Base-by-base conservation (phyloP, 2,113 vertebrate species). In the Hiodon tergisus region DNA sequence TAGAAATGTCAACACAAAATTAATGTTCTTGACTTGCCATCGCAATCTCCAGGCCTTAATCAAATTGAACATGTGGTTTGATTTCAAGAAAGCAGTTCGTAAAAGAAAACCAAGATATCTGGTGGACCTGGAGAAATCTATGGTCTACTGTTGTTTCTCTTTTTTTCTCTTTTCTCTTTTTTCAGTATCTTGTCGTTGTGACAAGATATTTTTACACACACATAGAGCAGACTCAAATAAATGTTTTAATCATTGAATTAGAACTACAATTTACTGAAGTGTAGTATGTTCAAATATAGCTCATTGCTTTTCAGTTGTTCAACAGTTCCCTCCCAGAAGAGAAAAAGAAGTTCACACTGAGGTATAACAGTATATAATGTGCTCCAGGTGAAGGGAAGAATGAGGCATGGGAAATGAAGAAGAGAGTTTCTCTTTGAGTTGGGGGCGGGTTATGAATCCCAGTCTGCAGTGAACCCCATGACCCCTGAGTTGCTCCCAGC, bases 401-500 rank as follows among this genome's bases (percentile, higher is more conserved):
- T 74, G 14, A 17, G 75, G 66, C 71, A 81, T 82, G 76, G 82
- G 76, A 81, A 88, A 84, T 83, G 74, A 72, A 79, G 72, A 81
- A 82, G 80, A 78, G 84, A 83, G 75, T 78, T 80, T 73, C 78
- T 70, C 70, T 85, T 84, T 83, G 78, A 78, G 54, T 50, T 70
- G 82, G 65, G 52, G 8, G 16, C 8, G 4, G 63, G 50, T 48
- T 48, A 82, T 82, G 80, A 84, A 84, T 85, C 78, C 78, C 78
- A 80, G 83, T 77, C 81, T 86, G 78, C 66, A 73, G 76, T 87
- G 86, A 86, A 31, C 87, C 86, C 73, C 5, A 14, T 78, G 80
- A 84, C 83, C 85, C 83, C 82, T 80, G 76, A 77, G 86, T 84
- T 82, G 85, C 81, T 85, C 81, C 78, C 78, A 87, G 86, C 81